Evolutionary conservation across 92 coral and sea anemone species (phyloP), one percentile per base, ranked within the genome.

Genomic region (Blastomussa wellsi): DNA sequence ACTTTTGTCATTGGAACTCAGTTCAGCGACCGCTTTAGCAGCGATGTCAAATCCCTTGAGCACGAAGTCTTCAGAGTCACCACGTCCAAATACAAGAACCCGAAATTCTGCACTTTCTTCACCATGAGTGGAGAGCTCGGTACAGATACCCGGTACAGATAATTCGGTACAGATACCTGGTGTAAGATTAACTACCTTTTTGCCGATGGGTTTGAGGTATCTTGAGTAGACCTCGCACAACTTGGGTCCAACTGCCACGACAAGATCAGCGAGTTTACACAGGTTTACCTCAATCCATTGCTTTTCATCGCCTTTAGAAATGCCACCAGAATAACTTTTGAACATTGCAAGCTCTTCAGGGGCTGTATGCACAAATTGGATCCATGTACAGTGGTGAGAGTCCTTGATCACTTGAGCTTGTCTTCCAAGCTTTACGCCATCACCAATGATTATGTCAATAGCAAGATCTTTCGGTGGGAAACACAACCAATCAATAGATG

Each of bases 21-120:
- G 49, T 26, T 35, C 15, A 11, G 74, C 82, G 53, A 84, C 83
- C 13, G 75, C 82, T 48, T 47, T 35, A n/a, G 75, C 88, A 10
- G 88, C 88, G 20, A 84, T 65, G 77, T 84, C 82, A 52, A 57
- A 77, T 16, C 82, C 88, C 14, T 62, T 84, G 4, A 84, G 69
- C 2, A 77, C 11, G 62, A 77, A 84, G 22, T 75, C 88, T 31
- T 84, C 83, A 0, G 60, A 26, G 24, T 77, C 69, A 26, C 82
- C 83, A 3, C 88, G 83, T 19, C 82, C 88, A 28, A 84, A 84
- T 32, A 66, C 72, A 3, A 74, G 72, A 52, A 84, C 55, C 2
- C 29, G 76, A 66, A 84, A 84, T 38, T 65, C 31, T 49, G 37
- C 51, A 5, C n/a, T 36, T 13, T 19, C 71, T 32, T 17, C n/a